phyloP scores from a whole-genome alignment of 2,888 invertebrate species.

The Hemithea aestivaria region DNA sequence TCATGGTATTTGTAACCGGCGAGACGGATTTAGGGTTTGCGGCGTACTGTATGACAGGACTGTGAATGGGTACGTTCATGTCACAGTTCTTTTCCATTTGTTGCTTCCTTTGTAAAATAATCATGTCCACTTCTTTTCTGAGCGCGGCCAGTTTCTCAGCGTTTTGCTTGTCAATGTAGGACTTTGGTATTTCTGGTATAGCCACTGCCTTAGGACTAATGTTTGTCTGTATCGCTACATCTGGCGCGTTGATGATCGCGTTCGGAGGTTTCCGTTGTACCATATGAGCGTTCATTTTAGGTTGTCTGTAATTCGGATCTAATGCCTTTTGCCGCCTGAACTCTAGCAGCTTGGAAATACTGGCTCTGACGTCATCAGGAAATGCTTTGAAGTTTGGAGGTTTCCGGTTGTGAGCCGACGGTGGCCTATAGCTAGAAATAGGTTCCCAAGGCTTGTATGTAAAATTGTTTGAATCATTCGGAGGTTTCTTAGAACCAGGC shows the following conservation, averaged over 20 bases:
- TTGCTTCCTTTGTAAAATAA: constrained; percentile 10
- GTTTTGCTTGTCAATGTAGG: constrained; percentile 43
- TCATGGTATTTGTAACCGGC: background rate
- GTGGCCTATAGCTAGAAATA: constrained; percentile 1
- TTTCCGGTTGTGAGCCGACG: constrained; percentile 4
- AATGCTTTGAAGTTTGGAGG: constrained; percentile 13
- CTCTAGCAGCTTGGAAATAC: constrained; percentile 50
- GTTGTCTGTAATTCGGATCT: background rate
- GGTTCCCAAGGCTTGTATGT: constrained; percentile 11
- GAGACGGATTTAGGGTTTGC: constrained; percentile 17
- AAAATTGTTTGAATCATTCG: constrained; percentile 2
- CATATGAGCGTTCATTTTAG: background rate
- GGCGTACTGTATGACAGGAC: constrained; percentile 30
- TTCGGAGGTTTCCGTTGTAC: constrained; percentile 19
- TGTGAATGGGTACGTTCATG: constrained; percentile 14
- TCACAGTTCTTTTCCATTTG: constrained; percentile 16
- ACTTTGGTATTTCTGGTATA: constrained; percentile 40
- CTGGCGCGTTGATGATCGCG: constrained; percentile 25
- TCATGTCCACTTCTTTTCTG: constrained; percentile 31
- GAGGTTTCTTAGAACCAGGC: background rate
- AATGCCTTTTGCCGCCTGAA: constrained; percentile 42
- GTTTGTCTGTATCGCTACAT: constrained; percentile 21
- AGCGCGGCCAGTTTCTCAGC: constrained; percentile 32
- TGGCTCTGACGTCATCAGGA: constrained; percentile 46
- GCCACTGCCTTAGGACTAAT: constrained; percentile 33